A percentile compares a stretch with the other conserved stretches of the same genome.
Evolutionary conservation across 2,888 invertebrate species (phyloP).

Genomic region (Chironomus tentans): DNA sequence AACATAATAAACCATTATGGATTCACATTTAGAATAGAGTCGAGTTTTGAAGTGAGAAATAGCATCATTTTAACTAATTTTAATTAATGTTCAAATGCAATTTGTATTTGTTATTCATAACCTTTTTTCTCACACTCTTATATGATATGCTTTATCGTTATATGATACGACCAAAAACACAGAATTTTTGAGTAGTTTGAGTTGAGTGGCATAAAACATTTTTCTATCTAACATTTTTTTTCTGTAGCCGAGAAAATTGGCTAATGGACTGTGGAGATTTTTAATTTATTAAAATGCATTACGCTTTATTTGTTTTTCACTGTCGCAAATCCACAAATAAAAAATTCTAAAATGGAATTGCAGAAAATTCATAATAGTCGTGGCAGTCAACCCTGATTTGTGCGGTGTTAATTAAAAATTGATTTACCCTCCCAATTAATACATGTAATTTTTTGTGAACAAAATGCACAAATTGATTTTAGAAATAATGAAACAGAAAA

Average conservation of each 20-base stretch:
- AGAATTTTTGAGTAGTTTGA: too few species aligned
- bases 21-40: neutral
- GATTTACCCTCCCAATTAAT: conserved; percentile 18
- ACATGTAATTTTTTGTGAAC: neutral
- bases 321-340: neutral
- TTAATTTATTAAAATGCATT: conserved; percentile 27
- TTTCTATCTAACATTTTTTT: too few species aligned
- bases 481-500: neutral
- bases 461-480: neutral
- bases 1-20: neutral
- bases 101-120: conserved; percentile 27
- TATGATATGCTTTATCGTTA: neutral
- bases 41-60: neutral
- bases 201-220: too few species aligned
- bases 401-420: conserved; percentile 23
- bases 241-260: neutral
- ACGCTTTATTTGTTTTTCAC: neutral
- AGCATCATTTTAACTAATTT: conserved; percentile 27
- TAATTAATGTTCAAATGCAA: conserved; percentile 28
- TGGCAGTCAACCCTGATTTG: neutral
- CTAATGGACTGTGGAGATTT: conserved; percentile 21
- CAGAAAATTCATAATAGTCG: neutral
- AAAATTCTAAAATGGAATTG: neutral
- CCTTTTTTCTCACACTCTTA: neutral
- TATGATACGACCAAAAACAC: too few species aligned